Base-by-base conservation (phyloP, 2,113 vertebrate genomes). In the Microtus pennsylvanicus region DNA sequence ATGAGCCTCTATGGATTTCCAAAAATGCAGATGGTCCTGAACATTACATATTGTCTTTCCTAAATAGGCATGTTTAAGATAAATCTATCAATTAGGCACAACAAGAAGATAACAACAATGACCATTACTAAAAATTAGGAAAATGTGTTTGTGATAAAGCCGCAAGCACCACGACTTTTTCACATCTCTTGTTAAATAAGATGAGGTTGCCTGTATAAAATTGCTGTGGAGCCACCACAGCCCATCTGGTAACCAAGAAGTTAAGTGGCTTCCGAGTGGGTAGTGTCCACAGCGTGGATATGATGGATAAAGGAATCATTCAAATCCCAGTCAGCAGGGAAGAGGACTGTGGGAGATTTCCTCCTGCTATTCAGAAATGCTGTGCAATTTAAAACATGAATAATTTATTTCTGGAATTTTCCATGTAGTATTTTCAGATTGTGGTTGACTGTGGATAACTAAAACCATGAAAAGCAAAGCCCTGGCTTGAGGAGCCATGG, bases 331-430 rank as follows among this genome's bases (percentile, higher is more conserved):
- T 16, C 9, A 6, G 47, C 10, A 38, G 35, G 61, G 19, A 80
- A 75, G 7, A 52, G n/a, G 50, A 5, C 19, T 67, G 19, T 58
- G 61, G 87, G 50, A 77, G 50, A 63, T 63, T 80, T 61, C 4
- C 14, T 80, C 9, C 26, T 50, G 52, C 52, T 47, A 52, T 45
- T 63, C 65, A 95, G 35, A 91, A 90, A 50, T 50, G 65, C 52
- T 58, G 4, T 50, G 55, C 45, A 52, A 87, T 63, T 24, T 52
- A 72, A 70, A 74, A 74, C 24, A 42, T 33, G 19, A 72, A 52
- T 87, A 55, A 22, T 91, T 91, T 74, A 74, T 80, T 80, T 74
- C 33, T 91, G 52, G 52, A 72, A 72, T 87, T 80, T 91, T 87
- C 82, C 82, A 81, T 78, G 47, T 50, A 87, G n/a, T 61, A 61